Percentiles rank a stretch among this genome's conserved stretches.
Conservation (phyloP, 1,140 invertebrate genomes). For the Batillaria attramentaria region DNA sequence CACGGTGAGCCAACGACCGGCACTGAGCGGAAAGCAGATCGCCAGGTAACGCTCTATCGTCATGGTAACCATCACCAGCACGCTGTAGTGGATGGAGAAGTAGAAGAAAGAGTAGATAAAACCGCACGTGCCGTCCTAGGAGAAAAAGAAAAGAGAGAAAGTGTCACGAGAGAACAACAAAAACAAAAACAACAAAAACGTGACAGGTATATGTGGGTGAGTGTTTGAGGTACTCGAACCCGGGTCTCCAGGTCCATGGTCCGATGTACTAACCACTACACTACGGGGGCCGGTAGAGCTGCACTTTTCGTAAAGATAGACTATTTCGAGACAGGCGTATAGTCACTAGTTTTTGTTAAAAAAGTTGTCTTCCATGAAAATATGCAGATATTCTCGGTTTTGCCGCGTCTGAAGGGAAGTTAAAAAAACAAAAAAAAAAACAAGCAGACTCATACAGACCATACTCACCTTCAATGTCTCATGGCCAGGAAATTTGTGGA, state of each 20-base stretch:
- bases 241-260: too few relatives aligned
- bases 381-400: too few relatives aligned
- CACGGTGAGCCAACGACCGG: background rate
- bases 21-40: constrained; percentile 21
- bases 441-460: too few relatives aligned
- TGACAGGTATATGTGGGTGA: background rate
- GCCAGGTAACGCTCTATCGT: constrained; percentile 39
- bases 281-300: background rate
- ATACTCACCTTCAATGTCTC: too few relatives aligned
- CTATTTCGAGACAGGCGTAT: background rate
- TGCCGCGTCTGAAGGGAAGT: too few relatives aligned
- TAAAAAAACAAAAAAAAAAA: too few relatives aligned
- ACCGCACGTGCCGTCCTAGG: constrained; percentile 6
- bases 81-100: constrained; percentile 37
- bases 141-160: constrained; percentile 14
- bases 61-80: constrained; percentile 31
- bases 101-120: constrained; percentile 31
- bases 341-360: too few relatives aligned
- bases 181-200: background rate
- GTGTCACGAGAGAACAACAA: background rate
- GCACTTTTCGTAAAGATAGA: background rate
- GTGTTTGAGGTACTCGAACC: too few relatives aligned
- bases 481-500: too few relatives aligned
- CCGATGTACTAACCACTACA: background rate
- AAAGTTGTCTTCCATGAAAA: too few relatives aligned